phyloP scores from a whole-genome alignment of 2,888 invertebrate species.

The Platynereis dumerilii region DNA sequence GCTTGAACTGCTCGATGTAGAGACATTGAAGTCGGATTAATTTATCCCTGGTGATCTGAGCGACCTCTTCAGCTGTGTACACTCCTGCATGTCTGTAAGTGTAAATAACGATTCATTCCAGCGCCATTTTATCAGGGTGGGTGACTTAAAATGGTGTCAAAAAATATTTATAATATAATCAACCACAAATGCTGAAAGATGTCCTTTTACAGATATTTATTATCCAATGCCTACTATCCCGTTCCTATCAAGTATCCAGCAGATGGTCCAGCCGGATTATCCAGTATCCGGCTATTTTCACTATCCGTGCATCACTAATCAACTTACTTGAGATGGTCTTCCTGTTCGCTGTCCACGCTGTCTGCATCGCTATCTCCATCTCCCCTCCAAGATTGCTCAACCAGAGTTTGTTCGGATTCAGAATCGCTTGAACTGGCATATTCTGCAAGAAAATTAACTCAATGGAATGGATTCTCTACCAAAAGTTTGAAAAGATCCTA shows the following conservation, averaged over 20 bases:
- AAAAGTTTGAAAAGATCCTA: too few species aligned
- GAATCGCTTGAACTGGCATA: conserved; percentile 79
- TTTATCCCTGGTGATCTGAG: conserved; percentile 77
- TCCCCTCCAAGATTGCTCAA: conserved; percentile 71
- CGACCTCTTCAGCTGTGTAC: conserved; percentile 87
- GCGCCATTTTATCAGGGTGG: too few species aligned
- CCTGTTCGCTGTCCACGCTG: conserved; percentile 78
- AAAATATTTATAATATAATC: conserved; percentile 1
- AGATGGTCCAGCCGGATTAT: too few species aligned
- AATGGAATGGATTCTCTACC: not conserved
- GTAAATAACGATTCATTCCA: too few species aligned
- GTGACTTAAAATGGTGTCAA: not conserved
- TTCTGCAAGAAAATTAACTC: conserved; percentile 66
- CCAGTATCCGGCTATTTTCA: too few species aligned
- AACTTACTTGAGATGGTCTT: conserved; percentile 76
- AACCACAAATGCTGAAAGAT: not conserved
- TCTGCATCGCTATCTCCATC: conserved; percentile 78
- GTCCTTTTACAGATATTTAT: not conserved
- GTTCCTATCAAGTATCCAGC: too few species aligned
- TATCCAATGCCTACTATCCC: too few species aligned
- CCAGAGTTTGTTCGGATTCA: conserved; percentile 71
- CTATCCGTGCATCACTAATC: too few species aligned
- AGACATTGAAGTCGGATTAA: conserved; percentile 78
- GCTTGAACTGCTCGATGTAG: conserved; percentile 82
- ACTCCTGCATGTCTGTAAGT: conserved; percentile 80